Evolutionary conservation across 1,140 invertebrate species (phyloP).

Genomic region (Eumeta japonica): DNA sequence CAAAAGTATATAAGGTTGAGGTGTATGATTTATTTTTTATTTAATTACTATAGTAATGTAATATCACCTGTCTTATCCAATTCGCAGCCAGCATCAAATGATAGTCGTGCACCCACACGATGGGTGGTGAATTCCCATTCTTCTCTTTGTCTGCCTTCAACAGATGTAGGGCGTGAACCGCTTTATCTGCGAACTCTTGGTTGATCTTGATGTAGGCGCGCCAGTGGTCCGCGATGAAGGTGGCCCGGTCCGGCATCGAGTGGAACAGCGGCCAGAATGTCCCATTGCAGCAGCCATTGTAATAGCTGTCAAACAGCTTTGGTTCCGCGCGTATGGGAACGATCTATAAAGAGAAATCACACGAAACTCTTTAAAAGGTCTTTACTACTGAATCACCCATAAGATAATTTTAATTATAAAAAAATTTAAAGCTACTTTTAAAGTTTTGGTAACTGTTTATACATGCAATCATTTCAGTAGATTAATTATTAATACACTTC

Average conservation of each 20-base stretch:
- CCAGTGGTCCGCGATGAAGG: slow-evolving; percentile 80
- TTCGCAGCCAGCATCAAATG: slow-evolving; percentile 88
- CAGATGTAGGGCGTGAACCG: slow-evolving; percentile 70
- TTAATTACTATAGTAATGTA: neutral
- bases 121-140: slow-evolving; percentile 62
- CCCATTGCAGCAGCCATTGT: slow-evolving; percentile 90
- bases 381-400: no score
- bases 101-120: slow-evolving; percentile 92
- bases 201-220: slow-evolving; percentile 79
- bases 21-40: neutral
- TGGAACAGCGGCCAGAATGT: slow-evolving; percentile 91
- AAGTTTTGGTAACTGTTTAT: no score
- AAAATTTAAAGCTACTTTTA: neutral
- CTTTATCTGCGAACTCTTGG: slow-evolving; percentile 77
- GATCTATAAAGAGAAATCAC: slow-evolving; percentile 61
- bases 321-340: slow-evolving; percentile 76
- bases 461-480: no score
- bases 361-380: slow-evolving; percentile 3
- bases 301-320: slow-evolving; percentile 78
- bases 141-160: slow-evolving; percentile 61
- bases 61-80: slow-evolving; percentile 74
- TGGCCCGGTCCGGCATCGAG: slow-evolving; percentile 80
- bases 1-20: no score
- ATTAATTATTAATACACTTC: no score
- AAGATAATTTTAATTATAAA: no score